Base-by-base conservation (phyloP, 2,797 vertebrate species). In the Limosa lapponica region DNA sequence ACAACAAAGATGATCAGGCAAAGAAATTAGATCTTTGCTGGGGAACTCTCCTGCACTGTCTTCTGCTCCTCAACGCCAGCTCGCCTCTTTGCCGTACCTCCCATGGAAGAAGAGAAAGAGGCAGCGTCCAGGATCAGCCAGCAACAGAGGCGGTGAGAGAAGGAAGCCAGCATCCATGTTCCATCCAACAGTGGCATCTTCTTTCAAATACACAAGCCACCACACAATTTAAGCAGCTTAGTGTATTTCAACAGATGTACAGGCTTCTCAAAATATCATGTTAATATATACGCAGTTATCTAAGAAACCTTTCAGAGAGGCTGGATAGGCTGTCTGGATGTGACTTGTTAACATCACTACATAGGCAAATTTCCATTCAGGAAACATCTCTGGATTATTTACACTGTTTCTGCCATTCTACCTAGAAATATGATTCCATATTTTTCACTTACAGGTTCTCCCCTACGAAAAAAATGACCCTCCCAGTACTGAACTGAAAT, bases 391-490 rank as follows among this genome's bases (percentile, higher is more conserved):
- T 44, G n/a, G 49, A 49, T 84, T 67, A 84, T 25, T 82, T 46
- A 83, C 18, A n/a, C 10, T 41, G 41, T 24, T 88, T 72, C 46
- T 73, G 25, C 43, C 59, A 41, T 24, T 82, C 51, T 11, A 34
- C 13, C 36, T 51, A 34, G 57, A 87, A 90, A 92, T 30, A 28
- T 0, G 7, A 75, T 20, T 72, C 34, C 6, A 0, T 24, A 49
- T 36, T 86, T 85, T 74, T 88, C 75, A 91, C 9, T 64, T 64
- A 58, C 32, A 82, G 27, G 30, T 58, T 77, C 46, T 62, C 34
- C 32, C 9, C 37, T 73, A 85, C 7, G 24, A 67, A 78, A 87
- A 73, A 80, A 16, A 11, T 25, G 5, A 14, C 46, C n/a, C 32
- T 71, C 34, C 9, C n/a, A 41, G 8, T 19, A 69, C 17, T 22